Conservation (phyloP, 2,888 invertebrate genomes). For the Melanostoma scalare region DNA sequence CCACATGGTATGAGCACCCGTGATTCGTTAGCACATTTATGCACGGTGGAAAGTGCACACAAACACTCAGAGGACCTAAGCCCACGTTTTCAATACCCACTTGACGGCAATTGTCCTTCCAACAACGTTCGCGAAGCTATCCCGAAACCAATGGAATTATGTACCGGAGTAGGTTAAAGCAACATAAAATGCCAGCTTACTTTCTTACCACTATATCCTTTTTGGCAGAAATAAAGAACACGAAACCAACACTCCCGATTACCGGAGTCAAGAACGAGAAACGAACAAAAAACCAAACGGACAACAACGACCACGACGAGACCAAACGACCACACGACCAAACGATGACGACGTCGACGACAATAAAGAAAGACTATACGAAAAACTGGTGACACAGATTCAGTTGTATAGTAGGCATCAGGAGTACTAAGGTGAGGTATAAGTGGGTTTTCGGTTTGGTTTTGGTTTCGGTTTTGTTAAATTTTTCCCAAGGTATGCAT, state of each 20-base stretch:
- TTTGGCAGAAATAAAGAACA: slow-evolving; percentile 51
- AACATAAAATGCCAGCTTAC: slow-evolving; percentile 62
- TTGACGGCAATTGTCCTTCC: slow-evolving; percentile 45
- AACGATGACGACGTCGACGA: slow-evolving; percentile 10
- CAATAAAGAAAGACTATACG: slow-evolving; percentile 18
- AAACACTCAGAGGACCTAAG: slow-evolving; percentile 1
- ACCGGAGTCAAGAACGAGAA: slow-evolving; percentile 29
- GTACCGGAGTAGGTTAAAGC: slow-evolving; percentile 58
- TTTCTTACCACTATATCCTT: slow-evolving; percentile 52
- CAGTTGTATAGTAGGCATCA: slow-evolving; percentile 41
- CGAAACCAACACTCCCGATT: slow-evolving; percentile 65
- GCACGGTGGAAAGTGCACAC: background rate
- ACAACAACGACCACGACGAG: slow-evolving; percentile 2
- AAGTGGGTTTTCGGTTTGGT: slow-evolving; percentile 32
- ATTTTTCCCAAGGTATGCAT: slow-evolving; percentile 68
- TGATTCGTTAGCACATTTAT: slow-evolving; percentile 52
- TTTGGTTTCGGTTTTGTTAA: slow-evolving; percentile 52
- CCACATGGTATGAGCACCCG: slow-evolving; percentile 52
- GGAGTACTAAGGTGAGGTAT: slow-evolving; percentile 35
- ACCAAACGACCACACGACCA: slow-evolving; percentile 1
- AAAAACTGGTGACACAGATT: slow-evolving; percentile 68
- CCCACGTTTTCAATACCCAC: slow-evolving; percentile 8
- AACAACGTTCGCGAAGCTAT: slow-evolving; percentile 52
- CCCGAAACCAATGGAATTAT: slow-evolving; percentile 58
- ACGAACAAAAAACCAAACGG: slow-evolving; percentile 3